Evolutionary conservation across 2,113 vertebrate genomes (phyloP), one percentile per base, ranked within the genome.

Genomic region (Felis chaus): DNA sequence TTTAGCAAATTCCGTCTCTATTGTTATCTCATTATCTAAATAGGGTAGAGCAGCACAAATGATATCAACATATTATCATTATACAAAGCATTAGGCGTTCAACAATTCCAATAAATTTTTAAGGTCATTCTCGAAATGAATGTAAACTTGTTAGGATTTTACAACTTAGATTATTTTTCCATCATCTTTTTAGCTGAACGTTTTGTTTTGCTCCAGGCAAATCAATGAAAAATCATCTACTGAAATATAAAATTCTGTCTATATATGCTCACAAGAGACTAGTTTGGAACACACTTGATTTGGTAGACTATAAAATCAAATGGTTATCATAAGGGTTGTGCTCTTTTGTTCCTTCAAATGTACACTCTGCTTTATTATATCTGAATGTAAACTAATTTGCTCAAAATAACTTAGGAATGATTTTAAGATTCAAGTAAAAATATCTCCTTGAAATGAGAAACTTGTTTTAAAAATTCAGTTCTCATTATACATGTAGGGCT

Each of bases 161-260:
- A 89, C 19, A 94, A 50, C 45, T 97, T 96, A 97, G 97, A 89
- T 95, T 61, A 97, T 50, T 97, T 97, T 98, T 94, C 86, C 89
- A 23, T 96, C 78, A 96, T 97, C 33, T 74, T 96, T 98, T 98
- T 95, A 98, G 87, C 90, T 93, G 83, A 98, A 36, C 9, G 31
- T 96, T 98, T 98, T 98, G 66, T 96, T 98, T 98, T 98, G 89
- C 96, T 98, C 12, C 15, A 97, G 90, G 96, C 55, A 98, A 98
- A 98, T 98, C 97, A 98, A 97, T 98, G 95, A 98, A 97, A 98
- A 98, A 87, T 97, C 97, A 98, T 97, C 89, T 91, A 69, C 92
- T 96, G 89, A 98, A 98, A 98, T 95, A 88, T 27, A 97, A 96
- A 73, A 87, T 94, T 97, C 97, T 98, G 92, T 97, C 98, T 98